Evolutionary conservation across 2,113 vertebrate genomes (phyloP).

Genomic region (Urocolius indicus): DNA sequence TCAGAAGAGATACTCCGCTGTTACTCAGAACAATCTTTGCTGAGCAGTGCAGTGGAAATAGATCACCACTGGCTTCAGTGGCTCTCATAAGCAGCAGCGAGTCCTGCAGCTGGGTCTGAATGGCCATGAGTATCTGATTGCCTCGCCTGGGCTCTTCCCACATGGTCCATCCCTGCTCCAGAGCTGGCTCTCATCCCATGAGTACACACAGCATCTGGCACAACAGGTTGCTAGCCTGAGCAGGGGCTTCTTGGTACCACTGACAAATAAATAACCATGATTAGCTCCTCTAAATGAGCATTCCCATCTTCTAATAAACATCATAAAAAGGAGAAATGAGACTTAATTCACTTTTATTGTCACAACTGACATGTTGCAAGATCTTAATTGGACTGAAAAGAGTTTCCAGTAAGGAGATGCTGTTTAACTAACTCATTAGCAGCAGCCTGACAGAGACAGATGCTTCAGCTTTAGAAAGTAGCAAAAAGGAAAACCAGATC

Average conservation of each 20-base stretch:
- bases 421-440: slow-evolving; percentile 78
- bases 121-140: fast-evolving
- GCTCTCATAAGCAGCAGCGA: not conserved
- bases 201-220: not conserved
- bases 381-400: slow-evolving; percentile 80
- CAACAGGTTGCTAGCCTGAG: not conserved
- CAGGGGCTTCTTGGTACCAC: not conserved
- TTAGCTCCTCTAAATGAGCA: slow-evolving; percentile 68
- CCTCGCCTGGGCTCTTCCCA: not conserved
- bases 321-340: slow-evolving; percentile 74
- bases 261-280: slow-evolving; percentile 44
- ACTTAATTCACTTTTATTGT: slow-evolving; percentile 80
- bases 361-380: slow-evolving; percentile 69
- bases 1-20: not conserved
- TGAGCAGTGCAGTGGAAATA: not conserved
- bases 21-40: not conserved
- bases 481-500: slow-evolving; percentile 6
- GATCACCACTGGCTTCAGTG: not conserved
- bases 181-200: not conserved
- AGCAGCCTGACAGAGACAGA: slow-evolving; percentile 65
- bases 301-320: slow-evolving; percentile 77
- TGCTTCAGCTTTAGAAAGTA: slow-evolving; percentile 17
- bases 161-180: fast-evolving
- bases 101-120: not conserved
- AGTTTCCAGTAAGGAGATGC: slow-evolving; percentile 76